Conservation (phyloP, 1,140 invertebrate genomes). For the Limonius californicus region DNA sequence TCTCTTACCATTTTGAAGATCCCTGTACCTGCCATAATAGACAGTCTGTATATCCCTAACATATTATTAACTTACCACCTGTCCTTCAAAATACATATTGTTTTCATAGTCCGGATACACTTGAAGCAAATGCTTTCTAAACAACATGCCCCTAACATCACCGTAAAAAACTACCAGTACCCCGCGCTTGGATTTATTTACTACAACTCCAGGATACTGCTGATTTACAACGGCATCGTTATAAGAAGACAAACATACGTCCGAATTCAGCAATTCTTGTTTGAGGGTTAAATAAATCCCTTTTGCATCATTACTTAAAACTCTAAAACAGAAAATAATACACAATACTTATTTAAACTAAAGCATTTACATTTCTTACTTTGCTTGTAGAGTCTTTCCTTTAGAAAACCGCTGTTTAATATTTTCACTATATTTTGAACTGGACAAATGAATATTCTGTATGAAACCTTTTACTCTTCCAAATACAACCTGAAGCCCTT, state of each 20-base stretch:
- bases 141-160: slow-evolving; percentile 56
- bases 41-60: no score
- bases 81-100: slow-evolving; percentile 56
- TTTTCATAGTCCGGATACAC: slow-evolving; percentile 46
- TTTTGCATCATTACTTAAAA: slow-evolving; percentile 48
- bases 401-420: slow-evolving; percentile 45
- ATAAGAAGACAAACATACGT: slow-evolving; percentile 50
- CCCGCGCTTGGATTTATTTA: slow-evolving; percentile 48
- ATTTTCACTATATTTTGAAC: slow-evolving; percentile 35
- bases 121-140: not conserved
- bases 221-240: slow-evolving; percentile 50
- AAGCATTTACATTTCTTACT: slow-evolving; percentile 22
- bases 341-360: not conserved
- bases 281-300: slow-evolving; percentile 55
- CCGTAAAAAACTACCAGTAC: slow-evolving; percentile 59
- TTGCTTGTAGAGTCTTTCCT: slow-evolving; percentile 49
- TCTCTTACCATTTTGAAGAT: no score
- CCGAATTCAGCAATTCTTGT: slow-evolving; percentile 52
- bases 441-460: slow-evolving; percentile 39
- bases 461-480: slow-evolving; percentile 47
- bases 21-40: no score
- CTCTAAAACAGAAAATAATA: slow-evolving; percentile 41
- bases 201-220: slow-evolving; percentile 55
- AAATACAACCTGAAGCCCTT: slow-evolving; percentile 45
- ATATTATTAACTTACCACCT: slow-evolving; percentile 59